Evolutionary conservation across 2,797 vertebrate species (phyloP), one percentile per base, ranked within the genome.

Genomic region (Sebastolobus altivelis): DNA sequence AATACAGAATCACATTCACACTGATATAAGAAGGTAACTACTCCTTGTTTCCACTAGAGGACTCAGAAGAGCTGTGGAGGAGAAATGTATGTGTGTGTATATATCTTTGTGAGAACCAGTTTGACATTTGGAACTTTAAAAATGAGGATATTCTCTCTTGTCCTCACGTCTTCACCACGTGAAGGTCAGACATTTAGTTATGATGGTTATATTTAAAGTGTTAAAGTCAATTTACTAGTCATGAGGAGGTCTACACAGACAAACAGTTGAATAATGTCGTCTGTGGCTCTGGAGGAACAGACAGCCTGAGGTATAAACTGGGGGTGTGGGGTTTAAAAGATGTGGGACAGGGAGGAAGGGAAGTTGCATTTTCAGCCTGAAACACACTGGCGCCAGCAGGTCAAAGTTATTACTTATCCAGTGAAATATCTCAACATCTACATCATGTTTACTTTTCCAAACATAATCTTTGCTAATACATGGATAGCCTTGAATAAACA

Each of bases 1-100:
- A 58, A 54, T 20, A 31, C 20, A 29, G 2, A 56, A 27, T 4
- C 13, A n/a, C n/a, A 62, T 35, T 16, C 20, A 22, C 25, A 35
- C 4, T 52, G 12, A 65, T 16, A 10, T 10, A 9, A 22, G 10
- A 22, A 52, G 8, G 6, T 5, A 58, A 55, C 16, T 3, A 6
- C 60, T 27, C 4, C 25, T 9, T 60, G 4, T 33, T 52, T 76
- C 80, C 84, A 87, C 65, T 5, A 79, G 86, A 77, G 77, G 84
- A 6, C 80, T 0, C 2, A 65, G n/a, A 59, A 58, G 81, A 84
- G 83, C 85, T 29, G 65, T 16, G 37, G 33, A 67, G 13, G 55
- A 8, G 6, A 55, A 31, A 33, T 37, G 27, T 29, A 13, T 55
- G n/a, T 25, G 11, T 58, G 46, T 52, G 46, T 52, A 14, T 31